A percentile compares a stretch with the other conserved stretches of the same genome.
Evolutionary conservation across 2,888 invertebrate genomes (phyloP).

Genomic region (Caenorhabditis macrosperma): DNA sequence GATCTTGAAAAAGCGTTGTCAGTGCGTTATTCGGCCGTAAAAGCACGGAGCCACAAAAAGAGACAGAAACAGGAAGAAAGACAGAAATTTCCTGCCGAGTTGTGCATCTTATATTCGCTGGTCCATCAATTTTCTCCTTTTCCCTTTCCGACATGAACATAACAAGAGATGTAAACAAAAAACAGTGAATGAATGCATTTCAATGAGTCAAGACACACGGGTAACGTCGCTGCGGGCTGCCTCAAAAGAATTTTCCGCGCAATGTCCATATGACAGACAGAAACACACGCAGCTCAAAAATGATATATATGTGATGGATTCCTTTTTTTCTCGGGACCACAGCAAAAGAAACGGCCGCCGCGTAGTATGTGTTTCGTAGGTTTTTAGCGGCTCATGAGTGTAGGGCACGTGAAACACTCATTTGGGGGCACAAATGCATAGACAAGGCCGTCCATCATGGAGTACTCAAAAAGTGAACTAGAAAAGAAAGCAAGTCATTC

Average conservation of each 20-base stretch:
- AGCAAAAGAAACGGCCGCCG: constrained; percentile 1
- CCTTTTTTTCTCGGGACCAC: constrained; percentile 4
- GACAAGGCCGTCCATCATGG: neutral
- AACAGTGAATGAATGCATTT: constrained; percentile 54
- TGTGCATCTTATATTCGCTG: constrained; percentile 27
- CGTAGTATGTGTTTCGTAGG: neutral
- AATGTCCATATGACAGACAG: constrained; percentile 6
- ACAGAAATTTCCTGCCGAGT: constrained; percentile 10
- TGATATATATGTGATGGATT: constrained; percentile 44
- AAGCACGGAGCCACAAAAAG: neutral
- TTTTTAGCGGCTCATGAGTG: neutral
- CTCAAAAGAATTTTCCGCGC: constrained; percentile 8
- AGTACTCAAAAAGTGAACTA: constrained; percentile 11
- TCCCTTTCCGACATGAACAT: neutral
- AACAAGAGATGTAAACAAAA: constrained; percentile 42
- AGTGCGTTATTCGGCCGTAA: neutral
- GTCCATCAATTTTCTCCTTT: constrained; percentile 29
- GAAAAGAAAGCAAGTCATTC: neutral
- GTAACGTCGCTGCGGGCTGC: constrained; percentile 31
- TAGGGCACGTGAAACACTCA: constrained; percentile 34
- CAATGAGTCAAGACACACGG: constrained; percentile 40
- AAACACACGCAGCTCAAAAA: constrained; percentile 34
- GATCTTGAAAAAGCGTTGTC: constrained; percentile 16
- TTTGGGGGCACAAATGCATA: constrained; percentile 3
- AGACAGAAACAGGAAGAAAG: constrained; percentile 10